Percentiles rank a stretch among this genome's conserved stretches.
Evolutionary conservation across 92 coral and sea anemone species (phyloP).

Genomic region (Montipora capitata): DNA sequence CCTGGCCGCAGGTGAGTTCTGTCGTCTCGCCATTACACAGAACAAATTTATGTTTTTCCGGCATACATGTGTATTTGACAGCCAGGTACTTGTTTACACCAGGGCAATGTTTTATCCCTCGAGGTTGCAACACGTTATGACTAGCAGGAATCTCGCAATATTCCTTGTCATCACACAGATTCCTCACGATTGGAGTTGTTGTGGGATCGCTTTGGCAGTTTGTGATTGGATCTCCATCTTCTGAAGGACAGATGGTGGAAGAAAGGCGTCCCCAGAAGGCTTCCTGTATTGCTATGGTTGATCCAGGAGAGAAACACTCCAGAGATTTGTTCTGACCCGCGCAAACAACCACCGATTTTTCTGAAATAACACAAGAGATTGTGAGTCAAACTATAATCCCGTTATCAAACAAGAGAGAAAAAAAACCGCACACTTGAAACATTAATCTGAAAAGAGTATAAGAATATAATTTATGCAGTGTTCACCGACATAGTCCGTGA

Average conservation of each 20-base stretch:
- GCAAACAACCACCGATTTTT: slow-evolving; percentile 90
- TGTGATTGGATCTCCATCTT: slow-evolving; percentile 93
- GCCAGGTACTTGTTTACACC: slow-evolving; percentile 95
- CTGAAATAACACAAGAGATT: slow-evolving; percentile 37
- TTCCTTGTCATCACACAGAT: slow-evolving; percentile 91
- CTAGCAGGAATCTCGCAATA: slow-evolving; percentile 94
- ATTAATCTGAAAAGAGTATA: no score
- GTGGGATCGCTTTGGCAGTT: slow-evolving; percentile 81
- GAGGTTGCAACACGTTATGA: slow-evolving; percentile 89
- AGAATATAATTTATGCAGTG: no score
- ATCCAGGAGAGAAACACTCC: slow-evolving; percentile 96
- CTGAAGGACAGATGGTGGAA: slow-evolving; percentile 92
- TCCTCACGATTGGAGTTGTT: slow-evolving; percentile 82
- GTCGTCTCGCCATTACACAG: slow-evolving; percentile 97
- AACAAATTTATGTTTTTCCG: slow-evolving; percentile 90
- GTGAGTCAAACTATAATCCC: neutral
- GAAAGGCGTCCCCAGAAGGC: slow-evolving; percentile 98
- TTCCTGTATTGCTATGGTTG: slow-evolving; percentile 90
- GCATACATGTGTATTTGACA: slow-evolving; percentile 93
- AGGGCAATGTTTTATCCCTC: slow-evolving; percentile 93
- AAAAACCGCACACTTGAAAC: no score
- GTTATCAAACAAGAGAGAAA: neutral
- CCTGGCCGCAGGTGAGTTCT: slow-evolving; percentile 87
- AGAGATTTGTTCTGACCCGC: slow-evolving; percentile 97
- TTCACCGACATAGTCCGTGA: neutral